A percentile compares a stretch with the other conserved stretches of the same genome.
Evolutionary conservation across 2,888 invertebrate genomes (phyloP).

Genomic region (Agrochola litura): DNA sequence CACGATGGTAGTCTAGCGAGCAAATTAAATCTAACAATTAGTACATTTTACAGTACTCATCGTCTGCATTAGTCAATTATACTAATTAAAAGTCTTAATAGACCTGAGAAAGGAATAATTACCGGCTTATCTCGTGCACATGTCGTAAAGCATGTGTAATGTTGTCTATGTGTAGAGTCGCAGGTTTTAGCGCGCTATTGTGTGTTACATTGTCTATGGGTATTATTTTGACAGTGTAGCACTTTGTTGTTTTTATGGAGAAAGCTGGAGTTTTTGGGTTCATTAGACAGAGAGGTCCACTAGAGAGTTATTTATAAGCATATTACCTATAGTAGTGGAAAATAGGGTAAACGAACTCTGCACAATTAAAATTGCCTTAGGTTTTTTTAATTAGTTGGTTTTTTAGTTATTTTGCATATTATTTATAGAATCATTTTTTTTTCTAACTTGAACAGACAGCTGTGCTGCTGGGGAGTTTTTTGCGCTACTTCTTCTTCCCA

Average conservation of each 20-base stretch:
- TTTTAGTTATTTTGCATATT: too few species aligned
- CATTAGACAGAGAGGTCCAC: too few species aligned
- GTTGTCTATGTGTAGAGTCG: constrained; percentile 12
- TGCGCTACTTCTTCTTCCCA: too few species aligned
- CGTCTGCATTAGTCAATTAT: constrained; percentile 65
- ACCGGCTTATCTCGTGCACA: constrained; percentile 52
- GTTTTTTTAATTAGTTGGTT: too few species aligned
- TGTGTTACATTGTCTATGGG: constrained; percentile 29
- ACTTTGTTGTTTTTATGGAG: neutral
- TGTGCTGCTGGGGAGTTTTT: too few species aligned
- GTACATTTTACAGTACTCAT: constrained; percentile 52
- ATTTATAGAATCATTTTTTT: too few species aligned
- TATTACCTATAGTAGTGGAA: too few species aligned
- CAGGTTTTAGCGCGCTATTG: constrained; percentile 8
- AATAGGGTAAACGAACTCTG: too few species aligned
- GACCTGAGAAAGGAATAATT: constrained; percentile 65
- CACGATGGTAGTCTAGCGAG: constrained; percentile 10
- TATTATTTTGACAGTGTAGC: constrained; percentile 18
- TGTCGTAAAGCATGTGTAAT: constrained; percentile 57
- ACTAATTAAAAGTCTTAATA: constrained; percentile 65
- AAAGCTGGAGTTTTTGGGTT: neutral
- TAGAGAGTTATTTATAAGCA: too few species aligned
- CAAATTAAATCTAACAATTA: constrained; percentile 62
- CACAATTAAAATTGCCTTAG: too few species aligned
- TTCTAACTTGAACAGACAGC: too few species aligned